Base-by-base conservation (phyloP, 1,140 invertebrate species). In the Heliothis subflexa region DNA sequence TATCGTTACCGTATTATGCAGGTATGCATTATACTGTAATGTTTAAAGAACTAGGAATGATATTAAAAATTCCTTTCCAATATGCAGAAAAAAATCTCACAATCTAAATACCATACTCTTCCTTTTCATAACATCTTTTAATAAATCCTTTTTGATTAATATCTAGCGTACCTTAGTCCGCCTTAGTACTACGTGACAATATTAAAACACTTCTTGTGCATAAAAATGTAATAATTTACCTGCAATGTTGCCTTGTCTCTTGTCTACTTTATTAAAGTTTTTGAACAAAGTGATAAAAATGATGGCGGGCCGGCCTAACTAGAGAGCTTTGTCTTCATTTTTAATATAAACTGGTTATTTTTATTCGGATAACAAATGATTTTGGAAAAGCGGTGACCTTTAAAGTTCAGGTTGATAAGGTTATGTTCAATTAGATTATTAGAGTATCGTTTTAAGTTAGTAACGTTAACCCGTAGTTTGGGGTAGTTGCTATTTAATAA, bases 261-360 rank as follows among this genome's bases (percentile, higher is more conserved):
- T 18, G 61, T 79, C 82, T 86, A 80, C 88, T 91, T 93, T 93
- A 92, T 92, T 92, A 92, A 92, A 91, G 87, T 91, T 87, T 89
- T 88, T 85, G 81, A 78, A 86, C 78, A 86, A 92, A 91, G 87
- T 90, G 88, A 91, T 92, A 92, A 92, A 92, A 92, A 92, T 91
- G 85, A 90, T 47, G 40, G 59, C 85, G 84, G 84, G 79, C 84
- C 81, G 87, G 86, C 78, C 86, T 89, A 88, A 86, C 80, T 47
- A 79, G 77, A 73, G 66, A 75, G 83, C 81, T 88, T 88, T 90
- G 85, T 88, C 87, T 90, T 89, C 88, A 86, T 88, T 82, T 81
- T 83, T 85, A 68, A 82, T 74, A 70, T 75, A 80, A 78, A 40
- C 45, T 57, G 18, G 55, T 71, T 25, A 49, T 12, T 54, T 70